Evolutionary conservation across 2,113 vertebrate genomes (phyloP).

Genomic region (Pachycephala philippinensis): DNA sequence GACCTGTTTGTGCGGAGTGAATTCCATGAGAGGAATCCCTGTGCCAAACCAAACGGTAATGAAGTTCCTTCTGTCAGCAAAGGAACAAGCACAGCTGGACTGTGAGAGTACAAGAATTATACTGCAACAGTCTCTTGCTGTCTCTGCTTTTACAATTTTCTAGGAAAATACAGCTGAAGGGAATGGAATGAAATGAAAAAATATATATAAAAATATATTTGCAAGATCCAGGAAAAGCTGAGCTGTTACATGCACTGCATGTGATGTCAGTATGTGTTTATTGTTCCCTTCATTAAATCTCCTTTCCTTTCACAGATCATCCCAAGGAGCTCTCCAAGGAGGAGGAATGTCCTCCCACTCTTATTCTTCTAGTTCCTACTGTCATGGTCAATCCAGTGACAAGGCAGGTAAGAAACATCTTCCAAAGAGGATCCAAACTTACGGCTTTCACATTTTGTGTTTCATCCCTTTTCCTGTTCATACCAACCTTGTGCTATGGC

Average conservation of each 20-base stretch:
- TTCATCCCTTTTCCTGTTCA: background rate
- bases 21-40: background rate
- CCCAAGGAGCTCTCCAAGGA: constrained; percentile 11
- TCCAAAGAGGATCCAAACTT: background rate
- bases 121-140: background rate
- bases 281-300: background rate
- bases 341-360: background rate
- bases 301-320: background rate
- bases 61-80: background rate
- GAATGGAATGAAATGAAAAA: background rate
- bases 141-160: background rate
- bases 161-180: background rate
- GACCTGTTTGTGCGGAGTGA: background rate
- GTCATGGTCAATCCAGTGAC: background rate
- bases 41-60: background rate
- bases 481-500: background rate
- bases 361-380: constrained; percentile 16
- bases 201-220: background rate
- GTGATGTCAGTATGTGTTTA: background rate
- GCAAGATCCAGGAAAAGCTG: background rate
- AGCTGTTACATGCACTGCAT: background rate
- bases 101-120: background rate
- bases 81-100: background rate
- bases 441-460: background rate
- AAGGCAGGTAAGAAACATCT: constrained; percentile 16